Evolutionary conservation across 2,113 vertebrate genomes (phyloP).

Genomic region (Porphyrio hochstetteri): DNA sequence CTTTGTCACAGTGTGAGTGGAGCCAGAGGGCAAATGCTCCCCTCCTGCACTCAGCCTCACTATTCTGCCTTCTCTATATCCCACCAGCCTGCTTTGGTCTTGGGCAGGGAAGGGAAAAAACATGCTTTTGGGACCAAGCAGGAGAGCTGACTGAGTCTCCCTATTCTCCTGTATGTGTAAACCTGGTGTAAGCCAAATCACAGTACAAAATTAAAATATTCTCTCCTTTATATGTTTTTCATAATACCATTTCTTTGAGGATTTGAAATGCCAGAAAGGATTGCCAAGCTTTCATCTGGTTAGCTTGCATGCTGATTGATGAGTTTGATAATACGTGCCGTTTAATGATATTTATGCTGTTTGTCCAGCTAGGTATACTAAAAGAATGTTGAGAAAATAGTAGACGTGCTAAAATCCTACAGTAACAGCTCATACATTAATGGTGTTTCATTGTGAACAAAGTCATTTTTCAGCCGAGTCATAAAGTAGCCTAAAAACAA

Average conservation of each 20-base stretch:
- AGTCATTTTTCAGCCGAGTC: constrained; percentile 77
- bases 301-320: constrained; percentile 17
- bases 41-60: background rate
- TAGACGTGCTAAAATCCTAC: constrained; percentile 58
- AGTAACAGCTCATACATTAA: constrained; percentile 73
- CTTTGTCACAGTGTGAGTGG: background rate
- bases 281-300: constrained; percentile 41
- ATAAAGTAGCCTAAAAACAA: constrained; percentile 79
- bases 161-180: background rate
- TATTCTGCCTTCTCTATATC: background rate
- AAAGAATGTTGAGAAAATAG: constrained; percentile 44
- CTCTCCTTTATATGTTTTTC: constrained; percentile 20
- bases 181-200: constrained; percentile 39
- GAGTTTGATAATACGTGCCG: constrained; percentile 38
- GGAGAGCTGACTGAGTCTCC: background rate
- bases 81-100: background rate
- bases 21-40: background rate
- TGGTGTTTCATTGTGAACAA: constrained; percentile 71
- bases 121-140: background rate
- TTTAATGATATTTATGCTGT: constrained; percentile 51
- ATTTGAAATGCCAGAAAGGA: constrained; percentile 43
- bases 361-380: constrained; percentile 33
- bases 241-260: constrained; percentile 30
- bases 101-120: background rate
- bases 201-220: constrained; percentile 47